Base-by-base conservation (phyloP, 2,888 invertebrate genomes). In the Junonia oenone region DNA sequence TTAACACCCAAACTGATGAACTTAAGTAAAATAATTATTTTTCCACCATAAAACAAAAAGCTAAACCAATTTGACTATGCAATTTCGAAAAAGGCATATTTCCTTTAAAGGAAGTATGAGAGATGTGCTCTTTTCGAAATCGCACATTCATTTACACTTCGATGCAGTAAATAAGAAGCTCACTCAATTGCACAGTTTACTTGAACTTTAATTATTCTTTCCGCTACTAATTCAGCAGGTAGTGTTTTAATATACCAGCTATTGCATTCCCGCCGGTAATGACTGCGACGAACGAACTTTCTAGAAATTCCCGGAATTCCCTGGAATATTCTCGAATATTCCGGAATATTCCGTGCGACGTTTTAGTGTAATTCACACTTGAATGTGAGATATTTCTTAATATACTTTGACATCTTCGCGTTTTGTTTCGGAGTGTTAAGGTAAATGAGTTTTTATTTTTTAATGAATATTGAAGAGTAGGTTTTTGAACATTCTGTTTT, bases 171-270 rank as follows among this genome's bases (percentile, higher is more conserved):
- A 13, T 43, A 22, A 43, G 43, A 26, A 6, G 43, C 43, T 43
- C 6, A 11, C 19, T 22, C 26, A 40, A 11, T 19, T 11, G 9
- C 19, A n/a, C 11, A 15, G 17, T 38, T 17, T 13, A 6, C 6
- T 26, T 17, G 6, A 22, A 43, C 22, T 43, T 43, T 43, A 43
- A 43, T 43, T 43, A 43, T 43, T 43, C 43, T 43, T 43, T 43
- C 14, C 13, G 22, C 40, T 40, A 26, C 22, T 26, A 43, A 43
- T 43, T 43, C 19, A 43, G 43, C 13, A 26, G 43, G 43, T 35
- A 35, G 35, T 40, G 38, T 40, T 40, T 43, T 43, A 43, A 43
- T 43, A 43, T 26, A 43, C 22, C 13, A 22, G 43, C 17, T 43
- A 43, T 26, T 43, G 13, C 43, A 13, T 43, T 43, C 43, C 38